These are phyloP conservation scores for Chelon auratus DNA, from an alignment of 2,797 vertebrate genomes.

Conservation along the genomic window DNA sequence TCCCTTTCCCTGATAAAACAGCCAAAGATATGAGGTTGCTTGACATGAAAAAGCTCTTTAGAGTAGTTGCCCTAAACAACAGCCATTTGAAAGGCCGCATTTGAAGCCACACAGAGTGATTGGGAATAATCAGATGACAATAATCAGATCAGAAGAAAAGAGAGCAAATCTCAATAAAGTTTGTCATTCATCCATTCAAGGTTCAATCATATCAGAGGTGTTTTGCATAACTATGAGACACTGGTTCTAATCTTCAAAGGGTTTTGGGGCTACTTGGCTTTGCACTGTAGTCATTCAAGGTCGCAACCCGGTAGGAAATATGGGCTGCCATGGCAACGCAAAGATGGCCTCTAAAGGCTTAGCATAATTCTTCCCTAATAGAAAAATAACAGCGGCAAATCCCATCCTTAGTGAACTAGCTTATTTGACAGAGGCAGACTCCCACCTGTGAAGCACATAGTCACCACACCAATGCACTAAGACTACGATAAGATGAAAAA, in stretches of 20 bases:
- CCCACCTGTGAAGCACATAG: constrained; percentile 94
- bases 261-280: constrained; percentile 92
- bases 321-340: constrained; percentile 98
- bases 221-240: constrained; percentile 95
- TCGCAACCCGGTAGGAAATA: constrained; percentile 99
- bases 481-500: constrained; percentile 83
- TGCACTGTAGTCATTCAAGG: constrained; percentile 98
- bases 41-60: constrained; percentile 48
- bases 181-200: constrained; percentile 84
- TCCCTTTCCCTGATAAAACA: constrained; percentile 41
- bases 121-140: constrained; percentile 80
- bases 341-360: constrained; percentile 97
- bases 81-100: constrained; percentile 57
- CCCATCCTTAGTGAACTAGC: constrained; percentile 94
- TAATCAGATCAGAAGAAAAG: constrained; percentile 76
- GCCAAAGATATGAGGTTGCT: constrained; percentile 44
- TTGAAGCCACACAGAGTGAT: constrained; percentile 80
- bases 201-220: constrained; percentile 87
- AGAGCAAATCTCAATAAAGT: constrained; percentile 84
- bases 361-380: constrained; percentile 98
- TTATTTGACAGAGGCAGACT: constrained; percentile 90
- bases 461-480: constrained; percentile 84
- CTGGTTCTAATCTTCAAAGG: constrained; percentile 97
- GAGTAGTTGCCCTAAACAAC: constrained; percentile 62
- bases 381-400: constrained; percentile 99